Percentiles rank a stretch among this genome's conserved stretches.
Evolutionary conservation across 2,113 vertebrate species (phyloP).

Genomic region (Acanthochromis polyacanthus): DNA sequence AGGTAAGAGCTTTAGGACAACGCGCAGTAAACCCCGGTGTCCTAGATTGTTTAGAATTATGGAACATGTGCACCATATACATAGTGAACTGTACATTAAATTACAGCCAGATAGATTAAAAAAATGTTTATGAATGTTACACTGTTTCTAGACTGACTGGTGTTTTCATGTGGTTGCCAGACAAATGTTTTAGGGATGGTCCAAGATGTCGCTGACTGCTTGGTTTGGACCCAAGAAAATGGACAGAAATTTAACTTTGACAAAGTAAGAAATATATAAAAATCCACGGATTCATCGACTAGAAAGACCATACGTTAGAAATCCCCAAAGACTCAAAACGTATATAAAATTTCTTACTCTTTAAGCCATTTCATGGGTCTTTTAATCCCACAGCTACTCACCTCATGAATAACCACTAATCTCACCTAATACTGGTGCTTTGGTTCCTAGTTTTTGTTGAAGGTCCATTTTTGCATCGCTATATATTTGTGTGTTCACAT

Average conservation of each 20-base stretch:
- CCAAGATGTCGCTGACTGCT: slow-evolving; percentile 83
- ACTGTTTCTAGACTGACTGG: slow-evolving; percentile 18
- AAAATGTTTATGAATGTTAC: neutral
- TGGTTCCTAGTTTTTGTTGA: too few species aligned
- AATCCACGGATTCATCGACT: neutral
- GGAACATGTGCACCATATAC: neutral
- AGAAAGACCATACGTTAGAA: neutral
- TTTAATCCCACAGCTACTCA: too few species aligned
- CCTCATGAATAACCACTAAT: too few species aligned
- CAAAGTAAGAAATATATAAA: slow-evolving; percentile 66
- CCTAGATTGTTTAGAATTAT: too few species aligned
- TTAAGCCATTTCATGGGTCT: too few species aligned
- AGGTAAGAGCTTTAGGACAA: slow-evolving; percentile 61
- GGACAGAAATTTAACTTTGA: slow-evolving; percentile 76
- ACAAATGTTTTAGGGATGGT: slow-evolving; percentile 83
- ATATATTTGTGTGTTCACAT: too few species aligned
- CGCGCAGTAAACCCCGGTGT: neutral
- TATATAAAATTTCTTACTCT: neutral
- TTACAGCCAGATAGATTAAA: neutral
- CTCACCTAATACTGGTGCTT: too few species aligned
- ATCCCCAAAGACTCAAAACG: neutral
- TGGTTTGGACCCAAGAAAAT: slow-evolving; percentile 81
- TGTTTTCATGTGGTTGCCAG: slow-evolving; percentile 58
- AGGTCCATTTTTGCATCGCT: too few species aligned
- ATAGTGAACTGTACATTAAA: neutral